Evolutionary conservation across 64 coral and sea anemone genomes (phyloP), one percentile per base, ranked within the genome.

Genomic region (Anthopleura sola): DNA sequence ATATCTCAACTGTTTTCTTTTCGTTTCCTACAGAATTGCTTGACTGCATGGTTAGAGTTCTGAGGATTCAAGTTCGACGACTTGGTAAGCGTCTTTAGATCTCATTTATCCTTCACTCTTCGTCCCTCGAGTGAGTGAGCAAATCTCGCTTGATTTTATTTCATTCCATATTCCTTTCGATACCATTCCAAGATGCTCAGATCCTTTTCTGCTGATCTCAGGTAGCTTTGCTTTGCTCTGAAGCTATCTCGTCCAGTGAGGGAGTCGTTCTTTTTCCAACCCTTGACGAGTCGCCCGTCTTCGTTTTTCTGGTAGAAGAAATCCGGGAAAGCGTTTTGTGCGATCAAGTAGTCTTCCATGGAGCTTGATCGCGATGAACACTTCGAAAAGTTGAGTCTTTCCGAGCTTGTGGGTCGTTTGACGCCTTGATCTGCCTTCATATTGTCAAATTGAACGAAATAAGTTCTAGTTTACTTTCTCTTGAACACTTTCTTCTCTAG

Each of bases 231-330:
- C 31, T 79, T 79, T 2, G 37, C 76, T 32, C 44, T 44, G 7
- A 44, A 26, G 15, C 17, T 38, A 6, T 79, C 76, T 79, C 76
- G 20, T 79, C 66, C 66, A 71, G 66, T 15, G 9, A 71, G 13
- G 3, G 66, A 71, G 3, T 79, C 76, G 76, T 40, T 79, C 31
- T 79, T 79, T 33, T 79, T 79, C 37, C 76, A 79, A 3, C 18
- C 24, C 31, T 79, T 79, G 76, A 79, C 44, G 29, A 71, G 29
- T 38, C 76, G 76, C 6, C 76, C 76, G 37, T 79, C 76, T 79
- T 79, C 76, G 44, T 79, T 79, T 23, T 79, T 79, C 37, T 79
- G 76, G 24, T 79, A 48, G 44, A 79, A 79, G 76, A 79, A 79
- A 48, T 79, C 76, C 6, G 76, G 76, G 38, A 79, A 79, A 13